A percentile compares a stretch with the other conserved stretches of the same genome.
These are phyloP conservation scores for Dione juno DNA, from an alignment of 2,888 invertebrate genomes.

Conservation along the genomic window DNA sequence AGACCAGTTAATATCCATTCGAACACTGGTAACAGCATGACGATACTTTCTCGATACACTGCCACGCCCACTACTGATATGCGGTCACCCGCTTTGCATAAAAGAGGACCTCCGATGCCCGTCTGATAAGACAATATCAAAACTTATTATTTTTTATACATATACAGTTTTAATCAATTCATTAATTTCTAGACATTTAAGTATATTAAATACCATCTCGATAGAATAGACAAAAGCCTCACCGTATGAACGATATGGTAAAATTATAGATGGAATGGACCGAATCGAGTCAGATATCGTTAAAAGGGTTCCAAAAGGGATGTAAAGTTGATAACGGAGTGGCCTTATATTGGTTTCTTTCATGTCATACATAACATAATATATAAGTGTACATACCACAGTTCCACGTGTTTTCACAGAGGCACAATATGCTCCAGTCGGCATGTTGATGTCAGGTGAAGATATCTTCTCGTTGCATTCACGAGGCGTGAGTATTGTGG, in stretches of 20 bases:
- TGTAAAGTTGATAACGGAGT: too few species aligned
- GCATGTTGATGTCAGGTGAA: conserved; percentile 52
- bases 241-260: too few species aligned
- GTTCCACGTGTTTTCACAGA: conserved; percentile 56
- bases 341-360: too few species aligned
- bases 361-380: too few species aligned
- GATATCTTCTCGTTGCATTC: conserved; percentile 58
- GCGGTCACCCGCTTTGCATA: conserved; percentile 59
- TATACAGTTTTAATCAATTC: too few species aligned
- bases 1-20: conserved; percentile 56
- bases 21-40: conserved; percentile 60
- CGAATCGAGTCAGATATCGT: too few species aligned
- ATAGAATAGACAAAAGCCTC: too few species aligned
- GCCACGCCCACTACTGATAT: conserved; percentile 63
- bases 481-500: conserved; percentile 55
- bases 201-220: too few species aligned
- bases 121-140: conserved; percentile 57
- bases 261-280: too few species aligned
- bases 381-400: conserved; percentile 57
- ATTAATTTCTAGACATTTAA: too few species aligned
- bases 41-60: conserved; percentile 62
- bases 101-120: conserved; percentile 68
- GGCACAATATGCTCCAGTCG: conserved; percentile 65
- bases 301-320: too few species aligned
- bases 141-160: too few species aligned